Base-by-base conservation (phyloP, 2,113 vertebrate genomes). In the Malurus elegans region DNA sequence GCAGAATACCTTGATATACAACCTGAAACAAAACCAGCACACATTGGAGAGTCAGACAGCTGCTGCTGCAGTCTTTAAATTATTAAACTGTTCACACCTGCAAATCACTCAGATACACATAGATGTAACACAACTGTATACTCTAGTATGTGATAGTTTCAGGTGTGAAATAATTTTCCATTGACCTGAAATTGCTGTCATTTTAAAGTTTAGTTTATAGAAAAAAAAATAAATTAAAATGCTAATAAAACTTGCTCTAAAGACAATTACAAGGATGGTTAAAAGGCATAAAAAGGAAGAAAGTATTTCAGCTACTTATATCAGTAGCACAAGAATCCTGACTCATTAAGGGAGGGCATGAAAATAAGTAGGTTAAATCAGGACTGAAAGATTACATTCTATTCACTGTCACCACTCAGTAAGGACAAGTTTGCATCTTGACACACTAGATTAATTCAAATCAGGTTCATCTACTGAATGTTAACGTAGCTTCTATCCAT, bases 1-100 rank as follows among this genome's bases (percentile, higher is more conserved):
- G 99, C 99, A 11, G 99, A 99, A 96, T 99, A 99, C 75, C 99
- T 98, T 51, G 99, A 99, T 98, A 99, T 99, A 97, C 99, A 99
- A 50, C 99, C 99, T 99, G 92, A 47, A 97, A 94, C 3, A 87
- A 57, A 96, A 90, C 3, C 25, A 95, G 72, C 4, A 75, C 1
- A 60, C 1, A 12, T 18, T 79, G 45, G 57, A 87, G 29, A 66
- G 21, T 16, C 53, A 90, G 18, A 34, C 14, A 64, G 26, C 9
- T 71, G 47, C 31, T 76, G 42, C 44, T 66, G 40, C 36, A 18
- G 31, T 34, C 79, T 53, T 82, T 31, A 71, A 61, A 90, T n/a
- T 75, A 69, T 34, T 48, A 8, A 67, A n/a, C 14, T 51, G 32
- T 15, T 84, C 56, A 92, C 31, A 64, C 9, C 7, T 61, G 50